phyloP scores from a whole-genome alignment of 2,888 invertebrate genomes.

The Caenorhabditis sp. region DNA sequence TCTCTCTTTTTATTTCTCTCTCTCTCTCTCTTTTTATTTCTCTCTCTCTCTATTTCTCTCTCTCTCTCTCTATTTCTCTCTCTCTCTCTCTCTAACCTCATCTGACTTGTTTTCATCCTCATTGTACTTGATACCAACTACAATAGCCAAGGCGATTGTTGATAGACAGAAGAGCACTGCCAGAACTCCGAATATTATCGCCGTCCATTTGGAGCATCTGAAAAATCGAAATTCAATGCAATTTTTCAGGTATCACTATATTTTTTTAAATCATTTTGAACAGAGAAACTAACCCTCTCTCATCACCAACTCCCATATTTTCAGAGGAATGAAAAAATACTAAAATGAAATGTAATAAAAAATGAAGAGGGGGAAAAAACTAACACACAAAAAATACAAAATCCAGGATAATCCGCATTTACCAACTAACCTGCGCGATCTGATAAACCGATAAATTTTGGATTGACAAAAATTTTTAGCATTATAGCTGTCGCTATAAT shows the following conservation, averaged over 20 bases:
- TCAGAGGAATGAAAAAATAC: background rate
- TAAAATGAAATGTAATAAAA: background rate
- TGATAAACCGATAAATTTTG: background rate
- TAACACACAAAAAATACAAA: background rate
- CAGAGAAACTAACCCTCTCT: background rate
- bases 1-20: no score
- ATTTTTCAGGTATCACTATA: no score
- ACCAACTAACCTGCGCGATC: constrained; percentile 3
- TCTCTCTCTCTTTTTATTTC: no score
- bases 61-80: no score
- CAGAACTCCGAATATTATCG: constrained; percentile 61
- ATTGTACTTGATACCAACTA: constrained; percentile 61
- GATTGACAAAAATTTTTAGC: background rate
- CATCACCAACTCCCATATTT: background rate
- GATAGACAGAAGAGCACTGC: constrained; percentile 65
- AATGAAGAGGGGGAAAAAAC: background rate
- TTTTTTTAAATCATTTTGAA: no score
- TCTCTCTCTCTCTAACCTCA: constrained; percentile 19
- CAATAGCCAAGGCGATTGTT: constrained; percentile 64
- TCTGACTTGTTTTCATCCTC: constrained; percentile 28
- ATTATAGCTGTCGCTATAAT: background rate
- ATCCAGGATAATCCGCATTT: background rate
- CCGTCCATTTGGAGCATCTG: constrained; percentile 57
- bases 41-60: no score
- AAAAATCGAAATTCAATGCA: no score